A percentile compares a stretch with the other conserved stretches of the same genome.
These are phyloP conservation scores for Thaumetopoea pityocampa DNA, from an alignment of 1,140 invertebrate species.

Conservation along the genomic window DNA sequence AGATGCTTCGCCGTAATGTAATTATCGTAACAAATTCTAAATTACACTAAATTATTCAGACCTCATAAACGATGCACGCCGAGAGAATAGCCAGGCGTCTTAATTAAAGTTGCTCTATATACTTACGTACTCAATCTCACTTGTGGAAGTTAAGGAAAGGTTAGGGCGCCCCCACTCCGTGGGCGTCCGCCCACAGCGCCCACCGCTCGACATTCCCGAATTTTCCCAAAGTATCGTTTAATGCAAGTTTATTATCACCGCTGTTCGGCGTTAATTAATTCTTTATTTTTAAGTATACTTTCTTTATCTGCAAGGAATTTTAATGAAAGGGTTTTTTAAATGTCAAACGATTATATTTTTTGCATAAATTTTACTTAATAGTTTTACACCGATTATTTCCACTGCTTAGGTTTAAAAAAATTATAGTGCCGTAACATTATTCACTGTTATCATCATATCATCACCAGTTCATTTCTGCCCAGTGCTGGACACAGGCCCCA, in stretches of 20 bases:
- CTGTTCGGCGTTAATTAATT: constrained; percentile 66
- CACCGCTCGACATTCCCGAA: constrained; percentile 49
- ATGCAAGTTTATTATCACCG: constrained; percentile 70
- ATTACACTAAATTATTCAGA: constrained; percentile 35
- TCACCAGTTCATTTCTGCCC: too few species aligned
- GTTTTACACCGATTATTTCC: too few species aligned
- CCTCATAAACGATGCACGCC: constrained; percentile 58
- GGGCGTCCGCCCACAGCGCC: constrained; percentile 21
- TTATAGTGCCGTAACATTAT: too few species aligned
- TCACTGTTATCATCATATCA: too few species aligned
- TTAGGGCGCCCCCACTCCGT: constrained; percentile 42
- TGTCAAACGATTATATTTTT: not conserved
- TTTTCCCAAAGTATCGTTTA: constrained; percentile 69
- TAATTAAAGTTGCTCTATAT: constrained; percentile 69
- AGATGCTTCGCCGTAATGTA: constrained; percentile 3
- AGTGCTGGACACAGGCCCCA: too few species aligned
- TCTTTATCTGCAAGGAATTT: constrained; percentile 4
- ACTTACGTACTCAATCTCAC: constrained; percentile 67
- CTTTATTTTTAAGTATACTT: constrained; percentile 39
- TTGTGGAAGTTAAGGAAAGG: constrained; percentile 70
- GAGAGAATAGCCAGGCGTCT: constrained; percentile 45
- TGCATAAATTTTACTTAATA: too few species aligned
- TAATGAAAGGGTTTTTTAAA: not conserved
- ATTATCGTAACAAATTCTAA: constrained; percentile 28
- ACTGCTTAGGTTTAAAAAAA: too few species aligned